Base-by-base conservation (phyloP, 2,113 vertebrate genomes). In the Myxocyprinus asiaticus region DNA sequence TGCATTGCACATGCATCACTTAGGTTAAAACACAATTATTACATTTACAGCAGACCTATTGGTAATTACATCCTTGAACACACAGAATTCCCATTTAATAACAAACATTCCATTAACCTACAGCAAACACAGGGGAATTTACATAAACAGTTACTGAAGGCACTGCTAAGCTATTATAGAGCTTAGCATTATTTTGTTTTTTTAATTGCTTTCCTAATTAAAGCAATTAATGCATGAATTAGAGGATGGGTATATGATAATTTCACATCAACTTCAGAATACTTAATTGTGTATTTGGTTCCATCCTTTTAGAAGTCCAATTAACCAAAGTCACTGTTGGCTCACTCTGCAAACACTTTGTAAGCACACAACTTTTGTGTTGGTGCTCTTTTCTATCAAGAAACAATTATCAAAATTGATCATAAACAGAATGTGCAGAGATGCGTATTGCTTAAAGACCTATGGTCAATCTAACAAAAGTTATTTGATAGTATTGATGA, bases 151-250 rank as follows among this genome's bases (percentile, higher is more conserved):
- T 65, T 76, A 76, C 83, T 80, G 69, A 82, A 85, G 83, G 82
- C 86, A 53, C 78, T n/a, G n/a, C n/a, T n/a, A 89, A 86, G 87
- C 87, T 87, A 86, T 88, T 89, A 87, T 85, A 84, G 81, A 88
- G 86, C 88, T 89, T 87, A 90, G 89, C 89, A 89, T n/a, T n/a
- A n/a, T n/a, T n/a, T 87, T 90, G 90, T 90, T 91, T 90, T 90
- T 92, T 93, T 86, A 91, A 91, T 92, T 90, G 88, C 87, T 91
- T 90, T 87, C 85, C 90, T 92, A 92, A 93, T 93, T 86, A 91
- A 92, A 89, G 86, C 90, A 91, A 92, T 93, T 93, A 91, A 90
- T 91, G 88, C 84, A 80, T 89, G 87, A 87, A 91, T 88, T 90
- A 90, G 87, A 85, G 88, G 75, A 85, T 78, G 88, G 80, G 89